Evolutionary conservation across 2,888 invertebrate genomes (phyloP).

Genomic region (Elegia similella): DNA sequence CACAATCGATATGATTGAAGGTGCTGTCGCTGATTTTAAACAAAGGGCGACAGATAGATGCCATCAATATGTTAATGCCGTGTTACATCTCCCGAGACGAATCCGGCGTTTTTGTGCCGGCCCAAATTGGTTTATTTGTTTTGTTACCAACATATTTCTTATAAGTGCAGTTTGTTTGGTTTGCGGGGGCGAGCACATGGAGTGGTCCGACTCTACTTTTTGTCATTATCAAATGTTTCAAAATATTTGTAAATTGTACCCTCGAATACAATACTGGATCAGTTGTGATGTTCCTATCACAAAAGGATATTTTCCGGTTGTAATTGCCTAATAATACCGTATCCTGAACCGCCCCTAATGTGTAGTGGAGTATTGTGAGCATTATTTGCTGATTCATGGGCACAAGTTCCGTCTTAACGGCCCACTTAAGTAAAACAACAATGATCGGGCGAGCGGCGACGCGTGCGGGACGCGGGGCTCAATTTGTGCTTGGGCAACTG

Average conservation of each 20-base stretch:
- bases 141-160: conserved; percentile 70
- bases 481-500: conserved; percentile 37
- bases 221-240: conserved; percentile 27
- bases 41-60: conserved; percentile 71
- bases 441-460: conserved; percentile 31
- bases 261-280: conserved; percentile 32
- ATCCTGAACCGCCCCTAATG: conserved; percentile 47
- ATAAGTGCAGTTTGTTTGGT: conserved; percentile 65
- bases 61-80: conserved; percentile 78
- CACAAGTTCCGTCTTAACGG: conserved; percentile 38
- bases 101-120: conserved; percentile 60
- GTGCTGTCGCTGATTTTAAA: conserved; percentile 78
- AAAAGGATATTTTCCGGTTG: conserved; percentile 34
- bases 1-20: conserved; percentile 74
- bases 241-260: conserved; percentile 34
- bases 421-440: conserved; percentile 48
- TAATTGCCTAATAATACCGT: conserved; percentile 33
- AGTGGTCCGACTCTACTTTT: conserved; percentile 50
- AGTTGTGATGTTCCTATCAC: conserved; percentile 32
- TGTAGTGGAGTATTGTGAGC: conserved; percentile 34
- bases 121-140: conserved; percentile 78
- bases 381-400: conserved; percentile 49
- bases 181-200: conserved; percentile 56
- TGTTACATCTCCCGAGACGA: conserved; percentile 56
- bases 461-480: conserved; percentile 21